Evolutionary conservation across 2,888 invertebrate genomes (phyloP).

Genomic region (Penaeus monodon): DNA sequence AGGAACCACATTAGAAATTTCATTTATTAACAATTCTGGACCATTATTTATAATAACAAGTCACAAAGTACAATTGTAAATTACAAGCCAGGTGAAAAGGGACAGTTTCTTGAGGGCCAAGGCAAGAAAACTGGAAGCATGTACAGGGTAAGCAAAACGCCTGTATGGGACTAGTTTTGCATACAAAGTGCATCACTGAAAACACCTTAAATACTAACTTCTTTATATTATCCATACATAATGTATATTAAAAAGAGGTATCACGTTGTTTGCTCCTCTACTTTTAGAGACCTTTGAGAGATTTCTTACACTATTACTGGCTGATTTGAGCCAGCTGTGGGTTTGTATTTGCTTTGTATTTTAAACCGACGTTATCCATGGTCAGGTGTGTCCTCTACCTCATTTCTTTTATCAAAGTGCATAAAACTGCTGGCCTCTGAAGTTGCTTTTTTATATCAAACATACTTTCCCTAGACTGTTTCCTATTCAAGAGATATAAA

Average conservation of each 20-base stretch:
- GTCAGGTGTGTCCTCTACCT: too few relatives aligned
- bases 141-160: slow-evolving; percentile 31
- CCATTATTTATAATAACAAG: too few relatives aligned
- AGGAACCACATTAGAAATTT: too few relatives aligned
- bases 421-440: too few relatives aligned
- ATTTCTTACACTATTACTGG: background rate
- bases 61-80: background rate
- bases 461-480: too few relatives aligned
- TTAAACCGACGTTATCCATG: too few relatives aligned
- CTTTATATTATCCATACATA: slow-evolving; percentile 26
- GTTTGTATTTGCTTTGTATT: too few relatives aligned
- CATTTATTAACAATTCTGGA: too few relatives aligned
- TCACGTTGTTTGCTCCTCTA: background rate
- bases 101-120: slow-evolving; percentile 1
- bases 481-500: too few relatives aligned
- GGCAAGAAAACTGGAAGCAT: slow-evolving; percentile 19
- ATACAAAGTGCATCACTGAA: slow-evolving; percentile 37
- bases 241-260: background rate
- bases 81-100: slow-evolving; percentile 15
- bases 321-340: background rate
- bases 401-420: too few relatives aligned
- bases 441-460: too few relatives aligned
- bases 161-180: slow-evolving; percentile 37
- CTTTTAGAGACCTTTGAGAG: background rate
- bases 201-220: slow-evolving; percentile 2